These are phyloP conservation scores for Sapajus apella DNA, from an alignment of 2,113 vertebrate species.

Conservation along the genomic window DNA sequence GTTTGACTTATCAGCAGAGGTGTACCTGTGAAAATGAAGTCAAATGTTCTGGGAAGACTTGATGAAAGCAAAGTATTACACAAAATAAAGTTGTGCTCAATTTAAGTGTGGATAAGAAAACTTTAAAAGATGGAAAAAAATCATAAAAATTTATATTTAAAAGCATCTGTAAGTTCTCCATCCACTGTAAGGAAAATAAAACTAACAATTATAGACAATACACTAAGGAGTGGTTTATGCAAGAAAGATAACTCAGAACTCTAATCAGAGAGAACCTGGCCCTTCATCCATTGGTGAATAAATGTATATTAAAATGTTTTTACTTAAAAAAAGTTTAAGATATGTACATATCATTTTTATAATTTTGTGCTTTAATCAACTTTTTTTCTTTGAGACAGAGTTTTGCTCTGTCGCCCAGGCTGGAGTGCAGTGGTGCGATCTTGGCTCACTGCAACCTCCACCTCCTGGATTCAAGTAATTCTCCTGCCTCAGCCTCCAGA, in stretches of 20 bases:
- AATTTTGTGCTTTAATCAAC: background rate
- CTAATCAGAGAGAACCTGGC: background rate
- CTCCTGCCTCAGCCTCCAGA: no score
- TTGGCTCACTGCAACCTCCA: no score
- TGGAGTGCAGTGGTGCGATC: no score
- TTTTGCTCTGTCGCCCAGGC: no score
- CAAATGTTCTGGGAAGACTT: background rate
- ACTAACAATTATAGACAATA: background rate
- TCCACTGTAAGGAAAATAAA: background rate
- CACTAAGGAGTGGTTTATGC: background rate
- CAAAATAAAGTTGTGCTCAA: background rate
- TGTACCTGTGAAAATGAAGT: background rate
- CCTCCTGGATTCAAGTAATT: no score
- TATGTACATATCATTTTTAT: background rate
- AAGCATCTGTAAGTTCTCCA: background rate
- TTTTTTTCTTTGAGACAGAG: background rate
- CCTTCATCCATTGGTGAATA: background rate
- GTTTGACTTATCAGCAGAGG: background rate
- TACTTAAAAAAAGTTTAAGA: constrained; percentile 21
- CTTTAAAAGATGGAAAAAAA: background rate
- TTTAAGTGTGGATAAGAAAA: background rate
- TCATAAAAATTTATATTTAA: constrained; percentile 11
- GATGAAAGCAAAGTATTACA: background rate
- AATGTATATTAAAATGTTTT: background rate
- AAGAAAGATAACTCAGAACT: background rate